These are phyloP conservation scores for Atta texana DNA, from an alignment of 1,140 invertebrate genomes.

Conservation along the genomic window DNA sequence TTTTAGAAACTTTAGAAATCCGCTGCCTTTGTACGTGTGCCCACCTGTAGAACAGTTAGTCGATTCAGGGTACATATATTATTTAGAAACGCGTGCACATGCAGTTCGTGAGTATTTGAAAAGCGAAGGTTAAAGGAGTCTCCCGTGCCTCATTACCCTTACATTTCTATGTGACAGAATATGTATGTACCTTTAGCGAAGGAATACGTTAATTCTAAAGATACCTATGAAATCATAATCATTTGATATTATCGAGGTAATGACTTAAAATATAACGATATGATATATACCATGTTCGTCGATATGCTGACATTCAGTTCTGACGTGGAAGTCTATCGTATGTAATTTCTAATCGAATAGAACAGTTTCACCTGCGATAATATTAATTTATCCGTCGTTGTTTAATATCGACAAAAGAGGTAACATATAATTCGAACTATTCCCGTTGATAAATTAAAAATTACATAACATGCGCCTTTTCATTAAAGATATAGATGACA, in stretches of 20 bases:
- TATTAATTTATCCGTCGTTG: conserved; percentile 7
- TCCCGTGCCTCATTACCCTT: not conserved
- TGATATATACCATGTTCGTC: not conserved
- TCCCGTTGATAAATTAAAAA: not conserved
- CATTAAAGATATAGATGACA: not conserved
- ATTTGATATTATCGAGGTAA: not conserved
- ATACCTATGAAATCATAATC: not conserved
- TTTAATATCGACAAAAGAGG: not conserved
- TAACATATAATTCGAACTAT: not conserved
- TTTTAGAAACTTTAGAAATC: conserved; percentile 37
- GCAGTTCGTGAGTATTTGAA: conserved; percentile 15
- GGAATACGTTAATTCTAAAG: conserved; percentile 11
- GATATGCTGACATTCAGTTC: not conserved
- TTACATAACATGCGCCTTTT: not conserved
- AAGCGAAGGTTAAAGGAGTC: conserved; percentile 34
- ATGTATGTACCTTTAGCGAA: not conserved
- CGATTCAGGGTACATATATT: conserved; percentile 46
- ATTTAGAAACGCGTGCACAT: conserved; percentile 41
- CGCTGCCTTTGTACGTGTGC: conserved; percentile 11
- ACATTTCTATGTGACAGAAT: not conserved
- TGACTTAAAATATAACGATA: not conserved
- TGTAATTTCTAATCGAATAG: conserved; percentile 1
- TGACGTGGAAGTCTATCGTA: not conserved
- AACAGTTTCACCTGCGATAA: not conserved
- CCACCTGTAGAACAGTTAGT: conserved; percentile 65